Conservation (phyloP, 2,888 invertebrate genomes). For the Branchipolynoe longqiensis region DNA sequence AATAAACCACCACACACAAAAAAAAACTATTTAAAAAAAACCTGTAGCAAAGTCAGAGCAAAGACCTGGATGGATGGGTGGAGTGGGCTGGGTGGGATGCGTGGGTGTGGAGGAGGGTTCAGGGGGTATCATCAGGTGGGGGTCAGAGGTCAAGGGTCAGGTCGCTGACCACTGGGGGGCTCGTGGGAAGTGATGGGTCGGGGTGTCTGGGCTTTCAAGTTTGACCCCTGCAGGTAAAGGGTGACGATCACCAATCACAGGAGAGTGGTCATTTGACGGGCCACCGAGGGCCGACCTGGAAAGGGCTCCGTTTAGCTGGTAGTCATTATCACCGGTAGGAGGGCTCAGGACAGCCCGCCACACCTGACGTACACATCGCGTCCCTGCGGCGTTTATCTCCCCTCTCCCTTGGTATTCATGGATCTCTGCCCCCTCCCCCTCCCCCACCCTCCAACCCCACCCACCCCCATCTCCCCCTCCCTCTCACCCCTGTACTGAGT, state of each 20-base stretch:
- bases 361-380: no score
- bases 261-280: not conserved
- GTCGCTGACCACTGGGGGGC: conserved; percentile 24
- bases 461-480: not conserved
- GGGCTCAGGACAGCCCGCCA: no score
- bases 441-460: not conserved
- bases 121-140: not conserved
- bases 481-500: not conserved
- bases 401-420: no score
- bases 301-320: not conserved
- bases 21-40: no score
- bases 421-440: no score
- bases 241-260: not conserved
- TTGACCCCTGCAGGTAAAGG: conserved; percentile 4
- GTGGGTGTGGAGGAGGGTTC: not conserved
- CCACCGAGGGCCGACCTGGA: not conserved
- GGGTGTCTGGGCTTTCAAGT: conserved; percentile 39
- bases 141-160: conserved; percentile 49
- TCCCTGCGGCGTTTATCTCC: no score
- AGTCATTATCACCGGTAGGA: not conserved
- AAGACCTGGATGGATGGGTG: no score
- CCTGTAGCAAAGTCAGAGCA: no score
- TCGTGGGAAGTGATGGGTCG: conserved; percentile 26
- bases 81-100: not conserved
- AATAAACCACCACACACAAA: no score